These are phyloP conservation scores for Tenthredo distinguenda DNA, from an alignment of 2,888 invertebrate genomes.

Conservation along the genomic window DNA sequence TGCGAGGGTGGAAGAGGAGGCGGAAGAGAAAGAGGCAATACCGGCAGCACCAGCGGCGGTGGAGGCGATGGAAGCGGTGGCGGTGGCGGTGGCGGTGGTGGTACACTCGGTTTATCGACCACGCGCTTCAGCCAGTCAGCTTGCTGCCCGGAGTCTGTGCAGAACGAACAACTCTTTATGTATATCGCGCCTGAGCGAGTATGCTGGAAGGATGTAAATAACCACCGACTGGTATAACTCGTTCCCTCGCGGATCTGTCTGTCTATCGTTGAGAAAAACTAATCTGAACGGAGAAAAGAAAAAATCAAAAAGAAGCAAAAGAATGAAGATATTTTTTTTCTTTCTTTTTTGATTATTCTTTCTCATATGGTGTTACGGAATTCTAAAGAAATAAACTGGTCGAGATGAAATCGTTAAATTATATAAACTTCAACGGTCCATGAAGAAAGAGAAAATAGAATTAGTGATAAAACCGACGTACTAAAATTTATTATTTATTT, in stretches of 20 bases:
- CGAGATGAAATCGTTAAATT: background rate
- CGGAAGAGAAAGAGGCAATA: background rate
- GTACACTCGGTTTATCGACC: slow-evolving; percentile 49
- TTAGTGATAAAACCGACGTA: background rate
- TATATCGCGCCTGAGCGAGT: slow-evolving; percentile 34
- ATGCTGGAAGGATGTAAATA: slow-evolving; percentile 36
- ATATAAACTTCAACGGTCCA: background rate
- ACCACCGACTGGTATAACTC: slow-evolving; percentile 33
- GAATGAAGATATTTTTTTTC: background rate
- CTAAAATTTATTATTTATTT: background rate
- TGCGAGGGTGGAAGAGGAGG: background rate
- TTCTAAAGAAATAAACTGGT: background rate
- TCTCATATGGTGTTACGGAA: background rate
- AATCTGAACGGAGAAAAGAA: background rate
- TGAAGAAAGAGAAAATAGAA: background rate
- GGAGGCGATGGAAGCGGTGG: background rate
- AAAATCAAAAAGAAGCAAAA: background rate
- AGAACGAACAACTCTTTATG: slow-evolving; percentile 37
- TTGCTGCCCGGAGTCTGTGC: slow-evolving; percentile 47
- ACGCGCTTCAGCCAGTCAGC: slow-evolving; percentile 46
- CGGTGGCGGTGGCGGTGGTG: background rate
- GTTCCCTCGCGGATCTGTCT: slow-evolving; percentile 22
- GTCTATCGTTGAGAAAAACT: background rate
- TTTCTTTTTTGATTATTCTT: background rate
- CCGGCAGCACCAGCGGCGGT: background rate